phyloP scores from a whole-genome alignment of 2,113 vertebrate genomes.

The Tamias sibiricus region DNA sequence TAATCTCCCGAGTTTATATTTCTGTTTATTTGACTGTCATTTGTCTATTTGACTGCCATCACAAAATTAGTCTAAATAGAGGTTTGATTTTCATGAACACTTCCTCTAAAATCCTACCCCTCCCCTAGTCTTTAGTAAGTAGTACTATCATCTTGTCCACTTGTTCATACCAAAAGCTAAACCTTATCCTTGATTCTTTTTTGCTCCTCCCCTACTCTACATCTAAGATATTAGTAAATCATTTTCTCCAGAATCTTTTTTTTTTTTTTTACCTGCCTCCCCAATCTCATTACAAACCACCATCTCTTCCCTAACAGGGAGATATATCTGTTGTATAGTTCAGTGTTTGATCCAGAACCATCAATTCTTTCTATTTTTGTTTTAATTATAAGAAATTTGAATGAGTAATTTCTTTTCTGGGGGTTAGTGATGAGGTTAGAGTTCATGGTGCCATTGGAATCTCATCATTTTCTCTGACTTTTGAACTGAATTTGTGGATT shows the following conservation, averaged over 20 bases:
- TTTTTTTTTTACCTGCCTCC: not conserved
- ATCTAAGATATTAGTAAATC: not conserved
- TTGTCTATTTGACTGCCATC: not conserved
- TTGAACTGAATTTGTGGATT: constrained; percentile 25
- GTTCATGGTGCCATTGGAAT: not conserved
- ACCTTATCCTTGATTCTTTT: not conserved
- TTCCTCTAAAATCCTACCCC: not conserved
- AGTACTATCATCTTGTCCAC: not conserved
- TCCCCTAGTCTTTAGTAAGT: not conserved
- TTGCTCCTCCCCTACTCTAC: not conserved
- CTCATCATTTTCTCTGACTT: not conserved
- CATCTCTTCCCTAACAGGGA: not conserved
- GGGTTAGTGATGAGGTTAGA: not conserved
- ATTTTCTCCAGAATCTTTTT: not conserved
- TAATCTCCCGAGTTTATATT: not conserved
- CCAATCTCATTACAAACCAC: not conserved
- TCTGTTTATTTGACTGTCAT: not conserved
- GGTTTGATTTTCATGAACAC: constrained; percentile 7
- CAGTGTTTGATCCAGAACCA: constrained; percentile 7
- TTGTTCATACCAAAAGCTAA: not conserved
- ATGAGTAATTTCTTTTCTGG: not conserved
- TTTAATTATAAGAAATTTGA: constrained; percentile 38
- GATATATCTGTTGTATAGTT: not conserved
- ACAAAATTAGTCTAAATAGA: not conserved
- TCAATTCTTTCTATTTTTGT: constrained; percentile 25